These are phyloP conservation scores for Aproaerema taeniolella DNA, from an alignment of 2,888 invertebrate genomes.

Conservation along the genomic window DNA sequence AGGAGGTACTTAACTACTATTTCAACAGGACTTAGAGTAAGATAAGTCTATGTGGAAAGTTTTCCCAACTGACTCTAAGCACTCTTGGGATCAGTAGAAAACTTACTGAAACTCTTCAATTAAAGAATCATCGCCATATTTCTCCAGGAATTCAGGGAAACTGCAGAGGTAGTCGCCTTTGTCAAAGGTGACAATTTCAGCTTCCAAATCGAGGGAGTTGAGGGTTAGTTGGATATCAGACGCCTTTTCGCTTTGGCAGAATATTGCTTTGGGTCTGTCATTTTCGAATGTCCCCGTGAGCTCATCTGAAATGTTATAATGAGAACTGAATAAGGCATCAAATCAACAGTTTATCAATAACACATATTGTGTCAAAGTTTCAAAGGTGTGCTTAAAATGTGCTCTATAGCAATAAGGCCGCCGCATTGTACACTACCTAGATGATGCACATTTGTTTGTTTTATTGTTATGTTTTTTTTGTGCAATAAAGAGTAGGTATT, in stretches of 20 bases:
- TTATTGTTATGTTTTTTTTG: no score
- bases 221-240: slow-evolving; percentile 35
- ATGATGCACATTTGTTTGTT: no score
- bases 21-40: no score
- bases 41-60: no score
- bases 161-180: slow-evolving; percentile 34
- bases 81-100: no score
- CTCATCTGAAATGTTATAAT: slow-evolving; percentile 31
- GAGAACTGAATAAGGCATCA: no score
- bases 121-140: slow-evolving; percentile 25
- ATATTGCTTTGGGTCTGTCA: slow-evolving; percentile 37
- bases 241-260: slow-evolving; percentile 41
- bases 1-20: no score
- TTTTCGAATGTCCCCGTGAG: slow-evolving; percentile 31
- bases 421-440: no score
- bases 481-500: no score
- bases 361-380: background rate
- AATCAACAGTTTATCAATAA: background rate
- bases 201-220: slow-evolving; percentile 29
- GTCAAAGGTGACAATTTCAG: slow-evolving; percentile 39
- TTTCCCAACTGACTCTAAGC: no score
- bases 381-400: background rate
- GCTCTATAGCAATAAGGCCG: no score
- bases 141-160: slow-evolving; percentile 33
- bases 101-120: slow-evolving; percentile 36